Evolutionary conservation across 1,140 invertebrate genomes (phyloP), one percentile per base, ranked within the genome.

Genomic region (Anthonomus grandis): DNA sequence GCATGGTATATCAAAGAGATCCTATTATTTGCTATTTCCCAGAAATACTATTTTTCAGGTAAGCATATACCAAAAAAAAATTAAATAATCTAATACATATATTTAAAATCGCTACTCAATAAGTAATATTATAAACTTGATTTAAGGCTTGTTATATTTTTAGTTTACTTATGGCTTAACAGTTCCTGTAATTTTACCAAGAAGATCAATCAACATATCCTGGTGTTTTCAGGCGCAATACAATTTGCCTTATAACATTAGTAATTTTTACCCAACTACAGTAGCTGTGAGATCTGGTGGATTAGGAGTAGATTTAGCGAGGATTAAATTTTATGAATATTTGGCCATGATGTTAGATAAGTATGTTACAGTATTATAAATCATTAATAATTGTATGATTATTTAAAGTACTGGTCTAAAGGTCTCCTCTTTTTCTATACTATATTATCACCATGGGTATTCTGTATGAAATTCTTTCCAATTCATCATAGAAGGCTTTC

Each of bases 291-390:
- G 64, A 49, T 41, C 57, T 1, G 41, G 59, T 23, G 6, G 38
- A 9, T 23, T 42, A 1, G 25, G 45, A 8, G 63, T 60, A 9
- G 65, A 67, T 46, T 42, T 69, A n/a, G 54, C 58, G 13, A 58
- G 65, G 34, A 46, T 57, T 9, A 61, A 25, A 13, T 60, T 69
- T 36, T 69, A 69, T 39, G 54, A 63, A 39, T 67, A 67, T 25
- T 46, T 67, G 18, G 57, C 64, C 5, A 42, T 57, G 15, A 36
- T 64, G 12, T 34, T 69, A 22, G 48, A 69, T 10, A 60, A 56
- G 67, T 68, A 64, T 53, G 54, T 41, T n/a, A 31, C 3, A 45
- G 18, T 4, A 4, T 17, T 41, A n/a, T n/a, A n/a, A n/a, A n/a
- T n/a, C n/a, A n/a, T n/a, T n/a, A n/a, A n/a, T n/a, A n/a, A n/a